Evolutionary conservation across 2,888 invertebrate species (phyloP), one percentile per base, ranked within the genome.

Genomic region (Pterobdella sp.): DNA sequence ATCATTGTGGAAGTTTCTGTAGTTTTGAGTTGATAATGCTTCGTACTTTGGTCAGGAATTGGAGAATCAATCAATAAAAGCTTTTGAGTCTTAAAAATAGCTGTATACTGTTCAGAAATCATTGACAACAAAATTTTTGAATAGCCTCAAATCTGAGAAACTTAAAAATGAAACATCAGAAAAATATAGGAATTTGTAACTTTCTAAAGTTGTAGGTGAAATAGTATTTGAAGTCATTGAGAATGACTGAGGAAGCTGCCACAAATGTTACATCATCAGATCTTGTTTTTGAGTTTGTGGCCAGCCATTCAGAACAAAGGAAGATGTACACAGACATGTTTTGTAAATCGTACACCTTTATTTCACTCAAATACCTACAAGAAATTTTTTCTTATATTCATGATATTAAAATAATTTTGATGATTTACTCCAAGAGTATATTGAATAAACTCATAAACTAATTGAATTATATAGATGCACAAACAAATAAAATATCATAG

Each of bases 181-280:
- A n/a, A n/a, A 64, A 64, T 26, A 64, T n/a, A 64, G 42, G 26
- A n/a, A 0, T 0, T 14, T 37, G n/a, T 10, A 69, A 69, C 69
- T 56, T 69, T 34, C 34, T 63, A 63, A 71, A 71, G 35, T 71
- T 71, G 32, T 26, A 32, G 36, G 71, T 71, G 35, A 71, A 71
- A 14, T 35, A 14, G 36, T 63, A 29, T n/a, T 71, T 71, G 71
- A 71, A 71, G n/a, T 71, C 71, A 26, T 71, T 71, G 1, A 60
- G 26, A 26, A 71, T 26, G 63, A 63, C 35, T 18, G 34, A 31
- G 32, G 71, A 49, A 10, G 63, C 71, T n/a, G 71, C 71, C 32
- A 26, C 18, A 32, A 71, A 60, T n/a, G 71, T 71, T 22, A 71
- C 34, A 37, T 71, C 71, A 29, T 63, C 63, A 10, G 26, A 35